Conservation (phyloP, 2,888 invertebrate species). For the Aspidapion aeneum region DNA sequence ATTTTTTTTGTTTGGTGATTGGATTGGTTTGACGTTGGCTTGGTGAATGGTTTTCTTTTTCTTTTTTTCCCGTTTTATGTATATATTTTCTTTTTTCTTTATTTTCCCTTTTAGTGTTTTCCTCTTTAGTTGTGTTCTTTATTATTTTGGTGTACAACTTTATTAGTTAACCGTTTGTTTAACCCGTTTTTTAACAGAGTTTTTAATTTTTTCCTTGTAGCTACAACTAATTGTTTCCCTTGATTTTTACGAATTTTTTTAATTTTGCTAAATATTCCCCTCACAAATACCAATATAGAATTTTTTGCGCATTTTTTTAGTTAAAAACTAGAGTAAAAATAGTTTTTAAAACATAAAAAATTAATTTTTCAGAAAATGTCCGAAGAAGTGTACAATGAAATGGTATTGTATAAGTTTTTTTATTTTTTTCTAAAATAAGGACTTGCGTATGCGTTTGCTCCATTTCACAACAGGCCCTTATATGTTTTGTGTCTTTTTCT, state of each 20-base stretch:
- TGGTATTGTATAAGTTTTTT: conserved; percentile 62
- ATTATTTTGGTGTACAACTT: neutral
- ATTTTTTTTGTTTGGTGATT: conserved; percentile 16
- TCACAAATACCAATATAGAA: too few relatives aligned
- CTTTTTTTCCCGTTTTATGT: neutral
- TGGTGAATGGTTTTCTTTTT: conserved; percentile 22
- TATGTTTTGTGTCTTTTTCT: neutral
- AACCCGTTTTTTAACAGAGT: neutral
- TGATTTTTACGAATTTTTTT: conserved; percentile 13
- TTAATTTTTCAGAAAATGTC: conserved; percentile 75
- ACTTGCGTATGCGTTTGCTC: conserved; percentile 25
- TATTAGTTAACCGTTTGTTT: neutral
- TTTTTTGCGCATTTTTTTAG: conserved; percentile 7
- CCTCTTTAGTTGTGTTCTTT: too few relatives aligned
- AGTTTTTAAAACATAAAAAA: conserved; percentile 27
- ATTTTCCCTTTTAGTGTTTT: neutral
- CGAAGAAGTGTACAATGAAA: conserved; percentile 80
- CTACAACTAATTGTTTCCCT: conserved; percentile 1
- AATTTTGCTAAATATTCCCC: conserved; percentile 8
- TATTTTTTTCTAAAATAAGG: conserved; percentile 22
- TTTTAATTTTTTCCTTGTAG: neutral
- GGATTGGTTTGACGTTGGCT: conserved; percentile 12
- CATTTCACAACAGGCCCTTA: conserved; percentile 1
- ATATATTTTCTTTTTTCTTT: neutral
- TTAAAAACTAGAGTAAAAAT: conserved; percentile 9